phyloP scores from a whole-genome alignment of 2,797 vertebrate genomes.

The Schizothorax lantsangensis region DNA sequence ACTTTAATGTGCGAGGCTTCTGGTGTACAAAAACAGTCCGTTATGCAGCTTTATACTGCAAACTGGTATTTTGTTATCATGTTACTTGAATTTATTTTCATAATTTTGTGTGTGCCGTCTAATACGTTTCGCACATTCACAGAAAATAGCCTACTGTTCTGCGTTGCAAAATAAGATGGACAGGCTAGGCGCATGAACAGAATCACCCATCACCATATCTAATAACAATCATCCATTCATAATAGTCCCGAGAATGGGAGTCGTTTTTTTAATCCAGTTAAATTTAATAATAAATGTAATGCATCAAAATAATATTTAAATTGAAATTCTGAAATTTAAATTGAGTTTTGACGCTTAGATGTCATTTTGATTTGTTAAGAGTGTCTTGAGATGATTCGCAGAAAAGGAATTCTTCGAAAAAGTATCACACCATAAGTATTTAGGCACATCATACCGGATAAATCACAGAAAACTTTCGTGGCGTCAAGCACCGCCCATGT shows the following conservation, averaged over 20 bases:
- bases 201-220: neutral
- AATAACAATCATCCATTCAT: too few relatives aligned
- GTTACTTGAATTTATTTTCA: neutral
- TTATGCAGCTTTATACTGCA: neutral
- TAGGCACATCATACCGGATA: neutral
- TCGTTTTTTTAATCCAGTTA: too few relatives aligned
- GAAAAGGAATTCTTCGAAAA: neutral
- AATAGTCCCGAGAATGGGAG: too few relatives aligned
- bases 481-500: neutral
- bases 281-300: too few relatives aligned
- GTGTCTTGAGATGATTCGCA: neutral
- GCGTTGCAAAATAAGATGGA: too few relatives aligned
- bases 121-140: neutral
- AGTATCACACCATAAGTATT: neutral
- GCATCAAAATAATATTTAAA: too few relatives aligned
- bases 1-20: neutral
- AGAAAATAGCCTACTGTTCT: neutral
- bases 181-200: neutral
- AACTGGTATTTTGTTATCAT: neutral
- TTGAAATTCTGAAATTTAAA: too few relatives aligned
- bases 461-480: neutral
- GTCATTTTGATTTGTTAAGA: too few relatives aligned
- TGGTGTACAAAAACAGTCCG: neutral
- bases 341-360: too few relatives aligned
- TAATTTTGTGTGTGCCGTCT: neutral